Base-by-base conservation (phyloP, 1,140 invertebrate genomes). In the Oryctes rhinoceros region DNA sequence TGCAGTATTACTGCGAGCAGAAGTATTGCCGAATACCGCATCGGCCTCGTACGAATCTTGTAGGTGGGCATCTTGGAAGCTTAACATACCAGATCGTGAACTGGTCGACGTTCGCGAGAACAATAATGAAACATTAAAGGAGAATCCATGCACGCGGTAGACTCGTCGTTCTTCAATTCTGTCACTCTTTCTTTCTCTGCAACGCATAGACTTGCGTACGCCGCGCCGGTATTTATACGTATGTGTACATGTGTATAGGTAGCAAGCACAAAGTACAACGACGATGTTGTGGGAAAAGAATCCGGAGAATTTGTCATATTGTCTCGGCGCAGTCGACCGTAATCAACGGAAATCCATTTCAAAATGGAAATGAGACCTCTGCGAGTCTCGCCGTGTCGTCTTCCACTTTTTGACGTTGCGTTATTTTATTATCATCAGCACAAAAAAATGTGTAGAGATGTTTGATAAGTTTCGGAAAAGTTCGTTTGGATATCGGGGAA, bases 251-350 rank as follows among this genome's bases (percentile, higher is more conserved):
- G 3, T 4, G 49, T 53, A 53, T 6, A n/a, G 11, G n/a, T 53
- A 53, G 13, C 11, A 53, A 53, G 49, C n/a, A 53, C 49, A 53
- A 10, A 53, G 24, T 30, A 30, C 49, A 53, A 53, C 49, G 49
- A 30, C 24, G 24, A 30, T 30, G 24, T 11, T 53, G 49, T 53
- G 49, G 49, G 49, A 53, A 53, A 53, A 53, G 49, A 53, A 53
- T 53, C 49, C n/a, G 49, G 49, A 53, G 49, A 53, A 53, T 53
- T 53, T 53, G 49, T 53, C 49, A 53, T 53, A 53, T 53, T 53
- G 49, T 53, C 49, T 53, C n/a, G 11, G 49, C 11, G 49, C 49
- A n/a, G 49, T 53, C 11, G 49, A 53, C 11, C 49, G 49, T 6
- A 53, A 53, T 53, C 49, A 13, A 53, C 49, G 49, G 49, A 53